Conservation (phyloP, 2,797 vertebrate genomes). For the Fistularia commersonii region DNA sequence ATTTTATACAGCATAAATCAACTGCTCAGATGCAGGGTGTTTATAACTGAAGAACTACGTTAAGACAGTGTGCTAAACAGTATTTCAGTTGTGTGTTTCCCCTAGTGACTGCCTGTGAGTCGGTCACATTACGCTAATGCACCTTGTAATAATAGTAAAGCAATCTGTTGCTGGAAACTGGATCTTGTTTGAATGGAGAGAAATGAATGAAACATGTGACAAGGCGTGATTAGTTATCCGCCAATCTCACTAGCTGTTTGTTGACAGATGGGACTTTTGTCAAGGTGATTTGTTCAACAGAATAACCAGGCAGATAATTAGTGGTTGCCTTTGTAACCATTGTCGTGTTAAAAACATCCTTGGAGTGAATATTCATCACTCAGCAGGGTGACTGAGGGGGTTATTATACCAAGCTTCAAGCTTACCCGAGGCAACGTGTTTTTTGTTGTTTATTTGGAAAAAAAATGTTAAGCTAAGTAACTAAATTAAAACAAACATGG, state of each 20-base stretch:
- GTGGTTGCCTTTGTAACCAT: slow-evolving; percentile 57
- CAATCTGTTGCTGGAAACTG: slow-evolving; percentile 68
- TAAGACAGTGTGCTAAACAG: background rate
- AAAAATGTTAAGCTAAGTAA: background rate
- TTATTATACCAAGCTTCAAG: slow-evolving; percentile 29
- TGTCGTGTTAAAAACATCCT: slow-evolving; percentile 58
- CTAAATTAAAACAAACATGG: too few species aligned
- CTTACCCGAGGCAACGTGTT: slow-evolving; percentile 42
- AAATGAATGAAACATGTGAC: slow-evolving; percentile 74
- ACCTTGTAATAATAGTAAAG: slow-evolving; percentile 47
- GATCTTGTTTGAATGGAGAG: slow-evolving; percentile 43
- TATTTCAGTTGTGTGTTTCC: slow-evolving; percentile 23
- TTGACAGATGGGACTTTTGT: slow-evolving; percentile 77
- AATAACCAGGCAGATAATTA: slow-evolving; percentile 75
- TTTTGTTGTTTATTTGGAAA: background rate
- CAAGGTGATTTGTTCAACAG: slow-evolving; percentile 69
- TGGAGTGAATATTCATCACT: slow-evolving; percentile 45
- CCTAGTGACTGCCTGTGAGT: slow-evolving; percentile 30
- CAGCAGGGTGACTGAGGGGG: slow-evolving; percentile 19
- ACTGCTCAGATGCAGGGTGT: too few species aligned
- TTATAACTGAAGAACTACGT: too few species aligned
- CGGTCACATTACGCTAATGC: slow-evolving; percentile 37
- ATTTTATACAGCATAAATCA: background rate
- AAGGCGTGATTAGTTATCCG: slow-evolving; percentile 67
- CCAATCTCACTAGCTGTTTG: slow-evolving; percentile 59